Evolutionary conservation across 2,797 vertebrate genomes (phyloP).

Genomic region (Nannoperca obscura): DNA sequence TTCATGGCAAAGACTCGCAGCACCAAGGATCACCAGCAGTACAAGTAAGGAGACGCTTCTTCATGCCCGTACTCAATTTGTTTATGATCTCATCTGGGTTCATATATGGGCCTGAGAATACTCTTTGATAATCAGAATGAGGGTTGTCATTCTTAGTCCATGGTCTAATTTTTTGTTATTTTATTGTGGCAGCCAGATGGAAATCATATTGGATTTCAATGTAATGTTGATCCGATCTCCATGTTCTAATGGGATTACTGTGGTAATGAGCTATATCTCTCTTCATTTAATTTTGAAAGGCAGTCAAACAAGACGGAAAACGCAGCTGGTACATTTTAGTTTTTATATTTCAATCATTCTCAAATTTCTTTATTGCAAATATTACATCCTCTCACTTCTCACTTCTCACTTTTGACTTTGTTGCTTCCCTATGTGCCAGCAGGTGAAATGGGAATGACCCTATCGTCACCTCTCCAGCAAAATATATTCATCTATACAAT

Average conservation of each 20-base stretch:
- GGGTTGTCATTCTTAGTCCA: not conserved
- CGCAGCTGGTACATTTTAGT: not conserved
- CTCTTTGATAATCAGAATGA: not conserved
- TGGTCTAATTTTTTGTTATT: constrained; percentile 15
- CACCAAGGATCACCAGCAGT: constrained; percentile 98
- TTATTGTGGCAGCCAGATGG: constrained; percentile 23
- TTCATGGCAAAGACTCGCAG: constrained; percentile 99
- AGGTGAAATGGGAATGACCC: not conserved
- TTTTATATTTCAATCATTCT: constrained; percentile 27
- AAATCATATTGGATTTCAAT: constrained; percentile 35
- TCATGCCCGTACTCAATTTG: not conserved
- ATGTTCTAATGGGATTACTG: constrained; percentile 24
- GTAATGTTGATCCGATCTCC: constrained; percentile 10
- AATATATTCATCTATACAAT: not conserved
- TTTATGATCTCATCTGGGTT: not conserved
- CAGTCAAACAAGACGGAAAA: not conserved
- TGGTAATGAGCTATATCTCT: constrained; percentile 32
- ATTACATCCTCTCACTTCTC: not conserved
- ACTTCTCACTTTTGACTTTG: too few relatives aligned
- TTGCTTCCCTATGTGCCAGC: too few relatives aligned
- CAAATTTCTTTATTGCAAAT: not conserved
- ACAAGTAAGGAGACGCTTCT: constrained; percentile 88
- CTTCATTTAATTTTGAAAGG: constrained; percentile 15
- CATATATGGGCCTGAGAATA: not conserved
- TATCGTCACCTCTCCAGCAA: not conserved